Evolutionary conservation across 2,888 invertebrate genomes (phyloP).

Genomic region (Spialia ferax): DNA sequence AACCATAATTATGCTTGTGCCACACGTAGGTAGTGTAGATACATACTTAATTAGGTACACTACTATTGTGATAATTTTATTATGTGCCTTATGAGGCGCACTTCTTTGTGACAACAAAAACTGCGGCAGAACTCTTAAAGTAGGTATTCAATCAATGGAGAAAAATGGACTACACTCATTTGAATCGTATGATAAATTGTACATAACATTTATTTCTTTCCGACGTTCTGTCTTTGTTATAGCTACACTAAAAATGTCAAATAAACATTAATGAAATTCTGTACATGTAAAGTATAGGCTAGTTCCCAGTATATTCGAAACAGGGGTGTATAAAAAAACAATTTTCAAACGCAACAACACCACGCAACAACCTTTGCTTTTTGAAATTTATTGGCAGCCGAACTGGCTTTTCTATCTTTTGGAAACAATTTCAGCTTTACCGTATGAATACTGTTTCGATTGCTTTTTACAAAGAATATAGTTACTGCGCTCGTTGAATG

Average conservation of each 20-base stretch:
- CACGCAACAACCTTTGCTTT: slow-evolving; percentile 39
- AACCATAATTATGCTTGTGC: too few relatives aligned
- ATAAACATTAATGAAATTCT: background rate
- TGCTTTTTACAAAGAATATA: slow-evolving; percentile 31
- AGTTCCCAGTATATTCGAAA: slow-evolving; percentile 1
- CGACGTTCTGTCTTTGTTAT: background rate
- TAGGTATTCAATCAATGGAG: too few relatives aligned
- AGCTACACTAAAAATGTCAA: background rate
- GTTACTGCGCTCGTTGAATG: slow-evolving; percentile 15
- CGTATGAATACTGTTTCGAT: slow-evolving; percentile 34
- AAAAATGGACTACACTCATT: too few relatives aligned
- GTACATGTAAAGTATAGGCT: background rate
- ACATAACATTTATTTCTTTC: background rate
- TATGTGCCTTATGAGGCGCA: too few relatives aligned
- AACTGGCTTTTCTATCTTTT: slow-evolving; percentile 36
- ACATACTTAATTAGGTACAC: too few relatives aligned
- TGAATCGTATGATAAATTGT: too few relatives aligned
- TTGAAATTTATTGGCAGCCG: slow-evolving; percentile 40
- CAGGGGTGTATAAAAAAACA: slow-evolving; percentile 4
- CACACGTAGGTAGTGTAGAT: too few relatives aligned
- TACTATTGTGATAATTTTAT: too few relatives aligned
- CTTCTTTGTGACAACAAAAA: too few relatives aligned
- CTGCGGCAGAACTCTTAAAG: too few relatives aligned
- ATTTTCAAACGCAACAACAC: slow-evolving; percentile 29
- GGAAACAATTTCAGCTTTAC: slow-evolving; percentile 33